Evolutionary conservation across 2,113 vertebrate genomes (phyloP), one percentile per base, ranked within the genome.

Genomic region (Rhinoderma darwinii): DNA sequence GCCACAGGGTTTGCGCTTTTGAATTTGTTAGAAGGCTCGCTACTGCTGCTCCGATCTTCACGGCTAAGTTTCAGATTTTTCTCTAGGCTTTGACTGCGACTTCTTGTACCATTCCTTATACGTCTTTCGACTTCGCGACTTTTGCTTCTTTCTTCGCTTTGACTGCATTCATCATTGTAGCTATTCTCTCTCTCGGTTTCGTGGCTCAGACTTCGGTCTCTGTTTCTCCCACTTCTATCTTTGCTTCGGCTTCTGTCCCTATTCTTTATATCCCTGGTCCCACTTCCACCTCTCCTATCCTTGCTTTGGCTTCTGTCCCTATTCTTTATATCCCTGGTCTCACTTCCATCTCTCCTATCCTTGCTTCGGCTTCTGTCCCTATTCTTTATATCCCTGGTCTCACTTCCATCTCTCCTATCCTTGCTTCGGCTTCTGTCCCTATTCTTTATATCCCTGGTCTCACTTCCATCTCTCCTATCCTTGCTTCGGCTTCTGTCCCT

Each of bases 131-230:
- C 76, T 56, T 72, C 84, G 3, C 43, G 11, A 63, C 54, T 68
- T 32, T 75, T 73, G 47, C 68, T 54, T 30, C 72, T 61, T 11
- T 75, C 70, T 56, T 74, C 91, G 72, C 94, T 96, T 68, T 94
- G 91, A 94, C 92, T 97, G 88, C 90, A 95, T 95, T 25, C 96
- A 72, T 72, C 37, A 10, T 41, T 92, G 94, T 89, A 88, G 86
- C 91, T 95, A 75, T 68, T 91, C 81, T 93, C 94, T 2, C 93
- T 89, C 84, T 93, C 93, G 44, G 92, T 90, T 14, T 90, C 89
- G 92, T 94, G 41, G 47, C 82, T 84, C 30, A 3, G 44, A 51
- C 82, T 84, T 43, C 82, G 39, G 22, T 74, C 35, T 25, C 47
- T 35, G 20, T 61, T 66, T 11, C 59, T 82, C 11, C 18, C 72